A percentile compares a stretch with the other conserved stretches of the same genome.
Evolutionary conservation across 1,140 invertebrate species (phyloP).

Genomic region (Limonius californicus): DNA sequence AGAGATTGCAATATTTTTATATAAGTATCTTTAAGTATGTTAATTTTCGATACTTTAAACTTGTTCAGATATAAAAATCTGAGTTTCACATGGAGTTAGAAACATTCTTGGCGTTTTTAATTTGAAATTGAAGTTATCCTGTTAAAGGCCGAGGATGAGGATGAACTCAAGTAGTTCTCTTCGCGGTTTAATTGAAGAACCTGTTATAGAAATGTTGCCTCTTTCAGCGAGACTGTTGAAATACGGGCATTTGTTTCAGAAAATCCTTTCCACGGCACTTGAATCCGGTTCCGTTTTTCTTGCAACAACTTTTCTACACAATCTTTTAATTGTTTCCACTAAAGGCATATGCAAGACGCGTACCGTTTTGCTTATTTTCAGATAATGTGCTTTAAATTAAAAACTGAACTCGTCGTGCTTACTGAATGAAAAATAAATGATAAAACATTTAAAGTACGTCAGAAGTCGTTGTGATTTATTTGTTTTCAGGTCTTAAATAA

Average conservation of each 20-base stretch:
- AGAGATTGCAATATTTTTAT: no score
- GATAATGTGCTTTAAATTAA: neutral
- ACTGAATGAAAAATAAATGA: conserved; percentile 3
- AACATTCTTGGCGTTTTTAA: conserved; percentile 16
- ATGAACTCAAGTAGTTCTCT: conserved; percentile 22
- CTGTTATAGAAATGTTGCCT: conserved; percentile 21
- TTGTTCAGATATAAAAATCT: no score
- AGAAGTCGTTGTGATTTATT: conserved; percentile 7
- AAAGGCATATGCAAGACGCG: neutral
- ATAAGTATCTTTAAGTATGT: no score
- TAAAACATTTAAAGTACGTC: conserved; percentile 7
- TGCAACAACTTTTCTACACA: neutral
- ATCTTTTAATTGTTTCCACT: neutral
- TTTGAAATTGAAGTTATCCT: conserved; percentile 21
- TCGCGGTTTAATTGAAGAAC: conserved; percentile 23
- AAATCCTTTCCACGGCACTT: conserved; percentile 5
- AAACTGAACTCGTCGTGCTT: neutral
- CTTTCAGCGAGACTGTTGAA: conserved; percentile 15
- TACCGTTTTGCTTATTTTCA: neutral
- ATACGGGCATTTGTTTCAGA: conserved; percentile 14
- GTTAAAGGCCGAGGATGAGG: neutral
- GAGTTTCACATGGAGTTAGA: neutral
- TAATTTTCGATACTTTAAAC: no score
- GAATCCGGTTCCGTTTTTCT: neutral
- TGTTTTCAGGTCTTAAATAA: conserved; percentile 10